Conservation (phyloP, 1,140 invertebrate genomes). For the Drosophila truncata region DNA sequence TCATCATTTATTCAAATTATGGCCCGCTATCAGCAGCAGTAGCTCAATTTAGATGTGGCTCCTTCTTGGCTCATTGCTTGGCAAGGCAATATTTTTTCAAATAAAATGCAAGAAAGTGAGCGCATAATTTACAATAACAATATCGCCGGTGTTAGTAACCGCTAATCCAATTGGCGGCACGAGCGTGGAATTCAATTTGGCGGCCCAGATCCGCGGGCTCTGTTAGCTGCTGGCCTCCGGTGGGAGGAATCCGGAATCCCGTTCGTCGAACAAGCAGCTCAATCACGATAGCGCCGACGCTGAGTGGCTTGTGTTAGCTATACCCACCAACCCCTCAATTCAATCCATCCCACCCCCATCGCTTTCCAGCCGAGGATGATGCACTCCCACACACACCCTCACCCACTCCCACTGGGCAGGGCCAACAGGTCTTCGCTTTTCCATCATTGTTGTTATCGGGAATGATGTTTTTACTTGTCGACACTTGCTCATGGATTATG, state of each 20-base stretch:
- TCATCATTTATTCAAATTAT: conserved; percentile 83
- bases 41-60: conserved; percentile 67
- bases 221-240: conserved; percentile 52
- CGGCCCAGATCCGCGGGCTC: conserved; percentile 29
- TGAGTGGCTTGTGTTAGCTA: conserved; percentile 44
- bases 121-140: conserved; percentile 81
- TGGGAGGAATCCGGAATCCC: conserved; percentile 29
- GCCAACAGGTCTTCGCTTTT: conserved; percentile 75
- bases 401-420: conserved; percentile 27
- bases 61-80: conserved; percentile 13
- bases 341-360: not conserved
- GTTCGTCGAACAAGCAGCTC: conserved; percentile 72
- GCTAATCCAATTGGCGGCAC: conserved; percentile 81
- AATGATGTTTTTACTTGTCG: conserved; percentile 84
- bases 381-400: not conserved
- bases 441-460: conserved; percentile 67
- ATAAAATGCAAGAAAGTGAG: conserved; percentile 70
- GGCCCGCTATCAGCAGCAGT: conserved; percentile 54
- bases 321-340: conserved; percentile 9
- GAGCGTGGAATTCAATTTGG: conserved; percentile 76
- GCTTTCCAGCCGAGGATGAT: not conserved
- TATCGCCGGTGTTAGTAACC: conserved; percentile 81
- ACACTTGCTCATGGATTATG: conserved; percentile 85
- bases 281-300: conserved; percentile 60
- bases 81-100: conserved; percentile 35